Evolutionary conservation across 1,140 invertebrate genomes (phyloP).

Genomic region (Temnothorax curvispinosus): DNA sequence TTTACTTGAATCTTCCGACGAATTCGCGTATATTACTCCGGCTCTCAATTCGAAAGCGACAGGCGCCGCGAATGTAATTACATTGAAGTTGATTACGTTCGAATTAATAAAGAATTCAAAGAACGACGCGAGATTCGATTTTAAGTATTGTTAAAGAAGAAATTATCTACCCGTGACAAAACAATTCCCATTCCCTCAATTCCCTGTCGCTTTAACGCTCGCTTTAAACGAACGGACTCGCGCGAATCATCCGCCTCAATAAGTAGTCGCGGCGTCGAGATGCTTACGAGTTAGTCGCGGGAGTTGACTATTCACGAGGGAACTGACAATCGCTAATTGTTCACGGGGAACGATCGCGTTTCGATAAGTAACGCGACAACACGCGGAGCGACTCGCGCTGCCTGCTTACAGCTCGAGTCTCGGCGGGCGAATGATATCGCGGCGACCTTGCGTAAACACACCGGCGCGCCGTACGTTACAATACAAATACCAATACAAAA

Average conservation of each 20-base stretch:
- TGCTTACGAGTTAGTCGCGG: neutral
- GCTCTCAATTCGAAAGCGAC: neutral
- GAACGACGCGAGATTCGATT: neutral
- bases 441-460: neutral
- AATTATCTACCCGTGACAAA: neutral
- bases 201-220: neutral
- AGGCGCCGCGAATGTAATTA: neutral
- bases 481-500: neutral
- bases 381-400: neutral
- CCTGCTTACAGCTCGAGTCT: neutral
- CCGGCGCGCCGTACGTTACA: neutral
- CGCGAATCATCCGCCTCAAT: slow-evolving; percentile 6
- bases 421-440: neutral
- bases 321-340: slow-evolving; percentile 14
- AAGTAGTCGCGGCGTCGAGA: neutral
- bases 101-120: neutral
- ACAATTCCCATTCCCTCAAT: neutral
- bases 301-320: slow-evolving; percentile 16
- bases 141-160: neutral
- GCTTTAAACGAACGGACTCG: neutral
- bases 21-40: neutral
- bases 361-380: slow-evolving; percentile 17
- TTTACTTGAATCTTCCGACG: neutral
- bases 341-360: slow-evolving; percentile 1
- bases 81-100: neutral